Conservation (phyloP, 2,888 invertebrate genomes). For the Trypoxylon attenuatum region DNA sequence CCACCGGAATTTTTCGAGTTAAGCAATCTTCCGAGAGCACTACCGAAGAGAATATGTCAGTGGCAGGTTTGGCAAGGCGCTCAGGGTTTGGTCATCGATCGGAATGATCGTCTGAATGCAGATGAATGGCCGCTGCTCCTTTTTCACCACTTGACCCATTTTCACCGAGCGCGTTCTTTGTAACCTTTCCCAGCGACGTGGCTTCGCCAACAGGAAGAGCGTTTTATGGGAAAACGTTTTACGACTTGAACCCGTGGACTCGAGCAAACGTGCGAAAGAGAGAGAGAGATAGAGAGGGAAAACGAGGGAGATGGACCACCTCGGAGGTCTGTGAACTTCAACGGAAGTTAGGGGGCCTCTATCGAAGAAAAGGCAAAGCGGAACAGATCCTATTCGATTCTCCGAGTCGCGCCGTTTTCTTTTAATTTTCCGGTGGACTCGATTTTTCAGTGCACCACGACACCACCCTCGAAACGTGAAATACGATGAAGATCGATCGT, state of each 20-base stretch:
- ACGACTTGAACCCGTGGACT: conserved; percentile 26
- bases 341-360: neutral
- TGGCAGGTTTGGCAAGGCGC: conserved; percentile 19
- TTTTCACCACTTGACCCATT: conserved; percentile 29
- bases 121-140: conserved; percentile 25
- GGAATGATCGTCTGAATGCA: conserved; percentile 25
- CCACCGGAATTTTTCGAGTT: neutral
- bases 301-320: neutral
- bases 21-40: neutral
- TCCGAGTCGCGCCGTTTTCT: conserved; percentile 28
- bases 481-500: neutral
- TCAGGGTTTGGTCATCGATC: conserved; percentile 27
- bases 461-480: neutral
- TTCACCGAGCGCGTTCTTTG: conserved; percentile 17
- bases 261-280: neutral
- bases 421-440: conserved; percentile 28
- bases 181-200: conserved; percentile 32
- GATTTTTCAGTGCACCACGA: neutral
- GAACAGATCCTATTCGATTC: conserved; percentile 21
- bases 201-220: conserved; percentile 30
- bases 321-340: neutral
- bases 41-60: neutral
- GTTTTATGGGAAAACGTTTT: conserved; percentile 49
- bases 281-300: neutral
- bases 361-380: neutral